A percentile compares a stretch with the other conserved stretches of the same genome.
Evolutionary conservation across 2,113 vertebrate species (phyloP).

Genomic region (Oryzias woworae): DNA sequence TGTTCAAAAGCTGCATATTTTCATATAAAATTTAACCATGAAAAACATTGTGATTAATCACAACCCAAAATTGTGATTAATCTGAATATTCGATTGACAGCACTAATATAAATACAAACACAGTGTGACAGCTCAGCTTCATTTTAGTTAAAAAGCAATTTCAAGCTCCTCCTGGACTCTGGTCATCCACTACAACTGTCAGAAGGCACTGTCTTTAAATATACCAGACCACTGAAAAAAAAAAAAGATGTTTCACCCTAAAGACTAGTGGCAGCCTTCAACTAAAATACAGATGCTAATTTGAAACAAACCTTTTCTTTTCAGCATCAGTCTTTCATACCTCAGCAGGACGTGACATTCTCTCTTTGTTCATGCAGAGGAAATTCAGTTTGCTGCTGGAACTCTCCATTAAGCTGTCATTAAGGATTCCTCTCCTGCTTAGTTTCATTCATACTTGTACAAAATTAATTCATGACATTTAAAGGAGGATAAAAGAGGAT

Average conservation of each 20-base stretch:
- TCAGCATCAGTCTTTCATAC: slow-evolving; percentile 16
- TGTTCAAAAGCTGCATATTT: no score
- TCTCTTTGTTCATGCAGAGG: slow-evolving; percentile 37
- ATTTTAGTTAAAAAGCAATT: slow-evolving; percentile 4
- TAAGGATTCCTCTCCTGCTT: slow-evolving; percentile 48
- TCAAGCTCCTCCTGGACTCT: slow-evolving; percentile 11
- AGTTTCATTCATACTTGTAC: slow-evolving; percentile 32
- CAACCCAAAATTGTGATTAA: no score
- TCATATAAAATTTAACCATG: no score
- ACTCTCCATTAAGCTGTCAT: slow-evolving; percentile 60
- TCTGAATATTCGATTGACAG: background rate
- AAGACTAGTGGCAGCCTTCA: slow-evolving; percentile 25
- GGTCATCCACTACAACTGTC: slow-evolving; percentile 11
- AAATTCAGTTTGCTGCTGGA: slow-evolving; percentile 43
- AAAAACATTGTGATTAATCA: no score
- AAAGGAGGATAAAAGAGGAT: slow-evolving; percentile 46
- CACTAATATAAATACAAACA: no score
- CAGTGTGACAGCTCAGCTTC: background rate
- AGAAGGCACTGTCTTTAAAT: slow-evolving; percentile 34
- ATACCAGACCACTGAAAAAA: slow-evolving; percentile 4
- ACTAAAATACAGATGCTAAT: slow-evolving; percentile 35
- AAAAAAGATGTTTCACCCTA: background rate
- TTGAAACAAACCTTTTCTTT: slow-evolving; percentile 34
- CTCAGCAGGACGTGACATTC: slow-evolving; percentile 34
- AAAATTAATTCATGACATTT: slow-evolving; percentile 51